Percentiles rank a stretch among this genome's conserved stretches.
Evolutionary conservation across 2,888 invertebrate genomes (phyloP).

Genomic region (Reticulitermes lucifugus): DNA sequence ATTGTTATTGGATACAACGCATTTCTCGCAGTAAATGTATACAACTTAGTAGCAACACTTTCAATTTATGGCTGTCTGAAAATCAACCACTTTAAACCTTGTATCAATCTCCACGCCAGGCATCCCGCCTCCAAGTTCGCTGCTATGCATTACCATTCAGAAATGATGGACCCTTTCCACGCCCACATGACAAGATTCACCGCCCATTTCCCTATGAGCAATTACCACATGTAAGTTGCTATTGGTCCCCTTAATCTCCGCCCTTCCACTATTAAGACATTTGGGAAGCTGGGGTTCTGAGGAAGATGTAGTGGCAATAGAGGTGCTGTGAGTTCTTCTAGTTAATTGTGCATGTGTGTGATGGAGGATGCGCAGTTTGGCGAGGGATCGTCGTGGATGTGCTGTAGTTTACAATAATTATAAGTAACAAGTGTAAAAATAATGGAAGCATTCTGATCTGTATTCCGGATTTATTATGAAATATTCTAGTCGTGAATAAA

Average conservation of each 20-base stretch:
- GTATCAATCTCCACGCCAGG: too few species aligned
- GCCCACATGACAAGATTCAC: slow-evolving; percentile 1
- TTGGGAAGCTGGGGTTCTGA: background rate
- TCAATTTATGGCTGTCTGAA: background rate
- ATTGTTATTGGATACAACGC: too few species aligned
- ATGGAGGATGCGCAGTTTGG: too few species aligned
- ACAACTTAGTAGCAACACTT: slow-evolving; percentile 4
- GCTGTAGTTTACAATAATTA: too few species aligned
- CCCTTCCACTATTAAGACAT: slow-evolving; percentile 30
- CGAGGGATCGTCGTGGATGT: too few species aligned
- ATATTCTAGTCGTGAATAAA: too few species aligned
- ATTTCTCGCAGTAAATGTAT: background rate
- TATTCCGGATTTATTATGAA: too few species aligned
- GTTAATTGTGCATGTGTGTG: background rate
- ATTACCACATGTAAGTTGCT: background rate
- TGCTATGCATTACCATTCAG: background rate
- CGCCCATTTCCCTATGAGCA: slow-evolving; percentile 12
- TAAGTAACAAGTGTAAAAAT: too few species aligned
- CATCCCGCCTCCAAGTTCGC: too few species aligned
- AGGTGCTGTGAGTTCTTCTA: background rate
- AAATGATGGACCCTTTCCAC: background rate
- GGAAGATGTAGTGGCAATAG: background rate
- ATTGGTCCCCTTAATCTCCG: slow-evolving; percentile 17
- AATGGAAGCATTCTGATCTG: too few species aligned
- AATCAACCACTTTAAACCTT: too few species aligned